Conservation (phyloP, 1,140 invertebrate species). For the Oncopodura yosiiana region DNA sequence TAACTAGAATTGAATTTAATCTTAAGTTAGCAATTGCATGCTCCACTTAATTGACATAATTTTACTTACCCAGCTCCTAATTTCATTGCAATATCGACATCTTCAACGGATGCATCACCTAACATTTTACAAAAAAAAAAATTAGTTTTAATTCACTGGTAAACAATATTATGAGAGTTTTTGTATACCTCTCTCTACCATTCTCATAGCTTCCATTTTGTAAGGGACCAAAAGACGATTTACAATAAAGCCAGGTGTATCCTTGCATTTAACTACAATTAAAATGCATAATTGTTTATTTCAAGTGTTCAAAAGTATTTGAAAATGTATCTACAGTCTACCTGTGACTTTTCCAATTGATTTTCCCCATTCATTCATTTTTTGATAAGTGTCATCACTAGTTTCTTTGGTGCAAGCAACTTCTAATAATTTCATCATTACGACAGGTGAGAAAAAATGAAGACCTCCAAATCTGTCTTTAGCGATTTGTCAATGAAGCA, state of each 20-base stretch:
- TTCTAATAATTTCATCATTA: constrained; percentile 82
- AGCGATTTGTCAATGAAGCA: constrained; percentile 43
- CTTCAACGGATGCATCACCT: constrained; percentile 59
- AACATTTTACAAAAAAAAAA: too few species aligned
- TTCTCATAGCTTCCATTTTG: constrained; percentile 48
- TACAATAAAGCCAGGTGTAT: constrained; percentile 50
- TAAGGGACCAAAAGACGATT: constrained; percentile 54
- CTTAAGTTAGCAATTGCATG: too few species aligned
- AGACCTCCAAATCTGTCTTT: constrained; percentile 63
- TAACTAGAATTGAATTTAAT: constrained; percentile 44
- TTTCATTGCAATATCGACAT: constrained; percentile 78
- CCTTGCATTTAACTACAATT: constrained; percentile 27
- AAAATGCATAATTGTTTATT: too few species aligned
- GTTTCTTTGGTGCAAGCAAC: constrained; percentile 48
- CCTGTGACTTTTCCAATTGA: constrained; percentile 49
- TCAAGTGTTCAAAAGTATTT: too few species aligned
- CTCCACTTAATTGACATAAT: background rate
- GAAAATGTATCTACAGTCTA: constrained; percentile 48
- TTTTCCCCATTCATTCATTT: constrained; percentile 49
- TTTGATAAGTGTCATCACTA: constrained; percentile 46
- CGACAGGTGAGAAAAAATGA: constrained; percentile 89
- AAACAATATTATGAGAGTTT: too few species aligned
- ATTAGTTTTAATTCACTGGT: too few species aligned
- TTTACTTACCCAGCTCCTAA: constrained; percentile 49
- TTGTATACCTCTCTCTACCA: constrained; percentile 53